Evolutionary conservation across 1,140 invertebrate species (phyloP), one percentile per base, ranked within the genome.

Genomic region (Drosophila kepulauana): DNA sequence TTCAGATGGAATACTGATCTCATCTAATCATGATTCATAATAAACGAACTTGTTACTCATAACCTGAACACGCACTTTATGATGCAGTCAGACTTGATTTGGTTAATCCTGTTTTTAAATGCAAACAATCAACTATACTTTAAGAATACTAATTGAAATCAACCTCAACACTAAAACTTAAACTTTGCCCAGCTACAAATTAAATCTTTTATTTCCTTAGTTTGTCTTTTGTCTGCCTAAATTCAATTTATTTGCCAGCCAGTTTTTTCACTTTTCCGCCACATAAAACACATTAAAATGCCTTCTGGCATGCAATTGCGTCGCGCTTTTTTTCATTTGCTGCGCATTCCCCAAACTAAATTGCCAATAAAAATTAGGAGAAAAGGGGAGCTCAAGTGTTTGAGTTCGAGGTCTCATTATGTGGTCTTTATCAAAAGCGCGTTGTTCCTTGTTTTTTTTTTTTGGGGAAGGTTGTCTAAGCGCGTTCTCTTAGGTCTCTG

Each of bases 361-460:
- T 43, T 41, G 67, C 43, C 46, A 70, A 75, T 75, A 71, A 70
- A 71, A 75, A 71, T 69, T 61, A 69, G 30, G 7, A 15, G 20
- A 58, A 13, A 25, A 51, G 33, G 4, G 16, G 7, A 43, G 16
- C 15, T 45, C 13, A 49, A 62, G 30, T 62, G 16, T 62, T 62
- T 11, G 6, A 16, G 54, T 51, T 59, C 11, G 30, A 25, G 20
- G 38, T 35, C 41, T 48, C 33, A 43, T 51, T 56, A 46, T 56
- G 20, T 43, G 63, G 38, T 43, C 48, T 28, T 65, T 72, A 64
- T 65, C 49, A n/a, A 56, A 25, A 41, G 11, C 33, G 33, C 8
- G 28, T 59, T 59, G n/a, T 48, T 46, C 6, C 8, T n/a, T 48
- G 20, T 5, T 13, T 11, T 15, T 35, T 15, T 35, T 43, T 52